A percentile compares a stretch with the other conserved stretches of the same genome.
Evolutionary conservation across 2,113 vertebrate genomes (phyloP).

Genomic region (Calonectris borealis): DNA sequence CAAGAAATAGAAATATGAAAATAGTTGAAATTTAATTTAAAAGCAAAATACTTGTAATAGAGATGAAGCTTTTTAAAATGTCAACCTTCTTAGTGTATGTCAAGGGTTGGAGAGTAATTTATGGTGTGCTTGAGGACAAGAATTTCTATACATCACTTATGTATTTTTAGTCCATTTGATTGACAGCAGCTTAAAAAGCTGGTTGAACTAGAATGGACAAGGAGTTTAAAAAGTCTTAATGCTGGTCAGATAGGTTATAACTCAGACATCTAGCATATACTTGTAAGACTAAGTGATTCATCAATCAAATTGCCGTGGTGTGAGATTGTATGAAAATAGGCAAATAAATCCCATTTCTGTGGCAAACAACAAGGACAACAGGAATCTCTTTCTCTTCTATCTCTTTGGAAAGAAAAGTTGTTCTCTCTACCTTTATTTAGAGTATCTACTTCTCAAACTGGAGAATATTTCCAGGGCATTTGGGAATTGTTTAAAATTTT

Average conservation of each 20-base stretch:
- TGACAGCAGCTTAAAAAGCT: neutral
- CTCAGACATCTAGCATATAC: neutral
- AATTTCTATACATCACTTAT: neutral
- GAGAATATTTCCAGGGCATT: neutral
- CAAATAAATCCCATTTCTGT: neutral
- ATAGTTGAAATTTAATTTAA: neutral
- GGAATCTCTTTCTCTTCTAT: neutral
- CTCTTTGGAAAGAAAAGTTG: neutral
- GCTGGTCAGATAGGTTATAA: neutral
- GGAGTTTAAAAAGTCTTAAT: neutral
- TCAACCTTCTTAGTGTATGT: neutral
- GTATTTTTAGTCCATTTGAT: neutral
- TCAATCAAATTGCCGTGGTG: neutral
- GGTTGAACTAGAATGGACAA: neutral
- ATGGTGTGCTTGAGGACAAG: neutral
- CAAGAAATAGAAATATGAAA: neutral
- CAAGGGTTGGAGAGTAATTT: neutral
- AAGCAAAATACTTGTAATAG: neutral
- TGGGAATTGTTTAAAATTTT: neutral
- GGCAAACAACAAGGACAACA: neutral
- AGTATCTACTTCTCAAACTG: neutral
- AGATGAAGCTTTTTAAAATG: neutral
- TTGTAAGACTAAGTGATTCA: neutral
- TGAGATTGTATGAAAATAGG: neutral
- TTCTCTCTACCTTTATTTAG: neutral